These are phyloP conservation scores for Campylomormyrus tamandua DNA, from an alignment of 2,113 vertebrate genomes.

Conservation along the genomic window DNA sequence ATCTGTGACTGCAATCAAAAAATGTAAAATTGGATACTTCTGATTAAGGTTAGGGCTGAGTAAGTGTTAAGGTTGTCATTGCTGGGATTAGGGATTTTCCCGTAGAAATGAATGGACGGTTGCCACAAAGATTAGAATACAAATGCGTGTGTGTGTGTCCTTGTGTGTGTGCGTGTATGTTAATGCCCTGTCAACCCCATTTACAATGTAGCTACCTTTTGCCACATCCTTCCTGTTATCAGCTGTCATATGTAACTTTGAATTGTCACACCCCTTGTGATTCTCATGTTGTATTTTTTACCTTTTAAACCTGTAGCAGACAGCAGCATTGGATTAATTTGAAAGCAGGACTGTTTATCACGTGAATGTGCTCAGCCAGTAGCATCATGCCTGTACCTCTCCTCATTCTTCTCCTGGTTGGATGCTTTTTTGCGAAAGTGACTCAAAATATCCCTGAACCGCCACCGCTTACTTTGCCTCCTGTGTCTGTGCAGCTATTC, in stretches of 20 bases:
- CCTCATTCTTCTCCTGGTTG: not conserved
- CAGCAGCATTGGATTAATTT: not conserved
- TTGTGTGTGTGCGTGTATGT: not conserved
- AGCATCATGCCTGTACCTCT: not conserved
- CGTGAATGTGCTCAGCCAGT: not conserved
- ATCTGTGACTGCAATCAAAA: too few relatives aligned
- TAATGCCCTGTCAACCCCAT: not conserved
- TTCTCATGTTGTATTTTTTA: not conserved
- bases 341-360: not conserved
- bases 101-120: not conserved
- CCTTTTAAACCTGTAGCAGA: not conserved
- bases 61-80: not conserved
- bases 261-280: not conserved
- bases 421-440: not conserved
- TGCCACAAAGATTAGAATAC: not conserved
- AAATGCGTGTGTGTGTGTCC: not conserved
- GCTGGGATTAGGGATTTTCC: not conserved
- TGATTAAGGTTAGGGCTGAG: not conserved
- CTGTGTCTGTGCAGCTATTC: conserved; percentile 16
- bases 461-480: not conserved
- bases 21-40: too few relatives aligned
- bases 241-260: not conserved
- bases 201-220: not conserved
- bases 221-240: not conserved
- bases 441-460: not conserved